Evolutionary conservation across 2,888 invertebrate genomes (phyloP), one percentile per base, ranked within the genome.

Genomic region (Tetranychus piercei): DNA sequence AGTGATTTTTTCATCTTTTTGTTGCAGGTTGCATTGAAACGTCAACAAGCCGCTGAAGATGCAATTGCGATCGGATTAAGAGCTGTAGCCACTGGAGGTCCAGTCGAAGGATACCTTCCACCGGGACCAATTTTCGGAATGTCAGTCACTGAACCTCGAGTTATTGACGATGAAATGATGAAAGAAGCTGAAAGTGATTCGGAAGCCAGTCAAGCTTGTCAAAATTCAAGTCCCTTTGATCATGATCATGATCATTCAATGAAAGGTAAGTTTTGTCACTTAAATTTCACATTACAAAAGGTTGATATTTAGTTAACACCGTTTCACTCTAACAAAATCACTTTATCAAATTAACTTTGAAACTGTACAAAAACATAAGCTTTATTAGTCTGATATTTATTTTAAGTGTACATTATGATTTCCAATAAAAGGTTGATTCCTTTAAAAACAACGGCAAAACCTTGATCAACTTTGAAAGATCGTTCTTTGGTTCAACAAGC

Each of bases 11-110:
- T 3, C 65, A 65, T 65, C 20, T 18, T 65, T n/a, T 34, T 4
- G 34, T 34, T 66, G 7, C 23, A 93, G 92, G 94, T 96, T 43
- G 95, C 96, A 4, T 83, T 96, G 75, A 96, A 96, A 84, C 86
- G 96, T 18, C 94, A 95, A 82, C 95, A 96, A 84, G 95, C 95
- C 0, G 94, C 94, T 0, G 95, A 96, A 84, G 95, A 96, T 82
- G 94, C 94, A 75, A 94, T 95, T 78, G 95, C 95, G 0, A 84
- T 95, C 75, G 92, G 94, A 74, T 85, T 96, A 80, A 89, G 94
- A 22, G 90, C 92, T n/a, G 88, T 88, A 55, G 89, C 89, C 79
- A 89, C 88, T 6, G 90, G 92, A 66, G 87, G 88, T 55, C 86
- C 87, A 78, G 71, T 78, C 1, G 74, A 78, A 67, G 85, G 88